These are phyloP conservation scores for Meloidogyne hapla DNA, from an alignment of 1,140 invertebrate species.

Conservation along the genomic window DNA sequence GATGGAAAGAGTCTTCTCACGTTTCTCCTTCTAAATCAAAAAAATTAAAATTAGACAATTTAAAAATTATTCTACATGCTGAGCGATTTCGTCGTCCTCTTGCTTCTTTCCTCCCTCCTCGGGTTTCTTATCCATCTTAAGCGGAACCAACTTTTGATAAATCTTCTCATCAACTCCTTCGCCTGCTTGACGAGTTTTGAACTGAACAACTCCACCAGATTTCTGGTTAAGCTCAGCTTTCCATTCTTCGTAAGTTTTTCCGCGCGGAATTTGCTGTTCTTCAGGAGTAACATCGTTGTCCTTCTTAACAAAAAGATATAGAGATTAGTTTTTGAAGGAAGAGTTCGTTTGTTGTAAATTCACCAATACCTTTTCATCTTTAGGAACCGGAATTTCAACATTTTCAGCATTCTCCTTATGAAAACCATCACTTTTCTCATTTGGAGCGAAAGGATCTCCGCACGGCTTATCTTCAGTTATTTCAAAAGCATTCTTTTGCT, in stretches of 20 bases:
- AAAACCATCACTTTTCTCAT: background rate
- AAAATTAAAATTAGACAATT: background rate
- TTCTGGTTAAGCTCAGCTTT: conserved; percentile 28
- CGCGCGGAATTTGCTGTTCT: background rate
- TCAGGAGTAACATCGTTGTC: background rate
- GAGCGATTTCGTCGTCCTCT: conserved; percentile 21
- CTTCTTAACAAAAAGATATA: background rate
- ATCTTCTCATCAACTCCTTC: conserved; percentile 40
- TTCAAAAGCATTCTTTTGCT: background rate
- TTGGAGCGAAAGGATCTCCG: conserved; percentile 4
- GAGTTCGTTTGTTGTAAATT: background rate
- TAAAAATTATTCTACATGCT: conserved; percentile 9
- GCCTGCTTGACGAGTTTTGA: conserved; percentile 39
- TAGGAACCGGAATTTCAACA: background rate
- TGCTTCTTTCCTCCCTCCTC: background rate
- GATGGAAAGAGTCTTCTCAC: conserved; percentile 12
- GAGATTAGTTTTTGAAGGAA: background rate
- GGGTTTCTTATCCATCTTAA: conserved; percentile 33
- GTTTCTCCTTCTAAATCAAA: conserved; percentile 26
- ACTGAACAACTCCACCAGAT: conserved; percentile 15
- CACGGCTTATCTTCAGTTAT: background rate
- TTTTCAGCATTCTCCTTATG: background rate
- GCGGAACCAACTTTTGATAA: conserved; percentile 37
- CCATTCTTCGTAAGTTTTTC: conserved; percentile 31
- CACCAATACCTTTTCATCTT: conserved; percentile 16